A percentile compares a stretch with the other conserved stretches of the same genome.
phyloP scores from a whole-genome alignment of 2,888 invertebrate genomes.

The Eumerus sabulonum region DNA sequence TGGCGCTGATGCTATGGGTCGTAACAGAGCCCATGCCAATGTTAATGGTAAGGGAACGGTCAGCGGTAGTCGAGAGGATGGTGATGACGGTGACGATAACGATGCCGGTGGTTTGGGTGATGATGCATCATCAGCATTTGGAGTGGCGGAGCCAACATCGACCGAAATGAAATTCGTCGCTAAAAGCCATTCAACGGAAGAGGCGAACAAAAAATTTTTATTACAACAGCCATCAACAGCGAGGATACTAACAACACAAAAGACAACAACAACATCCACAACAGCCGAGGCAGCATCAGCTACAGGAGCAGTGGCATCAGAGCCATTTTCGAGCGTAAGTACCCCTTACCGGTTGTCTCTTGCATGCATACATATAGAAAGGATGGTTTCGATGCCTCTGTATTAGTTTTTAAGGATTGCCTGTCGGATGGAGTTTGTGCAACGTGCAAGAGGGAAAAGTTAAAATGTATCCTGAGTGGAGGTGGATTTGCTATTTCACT shows the following conservation, averaged over 20 bases:
- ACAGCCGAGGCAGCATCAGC: conserved; percentile 42
- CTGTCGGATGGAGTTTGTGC: conserved; percentile 40
- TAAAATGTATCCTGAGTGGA: conserved; percentile 18
- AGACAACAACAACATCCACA: conserved; percentile 36
- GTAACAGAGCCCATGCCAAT: conserved; percentile 70
- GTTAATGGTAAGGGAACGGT: conserved; percentile 75
- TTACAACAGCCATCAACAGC: conserved; percentile 61
- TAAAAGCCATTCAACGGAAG: conserved; percentile 54
- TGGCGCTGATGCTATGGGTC: conserved; percentile 3
- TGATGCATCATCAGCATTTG: conserved; percentile 56
- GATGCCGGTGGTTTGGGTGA: conserved; percentile 14
- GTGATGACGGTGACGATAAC: conserved; percentile 7
- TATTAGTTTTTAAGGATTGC: conserved; percentile 26
- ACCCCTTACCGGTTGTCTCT: conserved; percentile 11
- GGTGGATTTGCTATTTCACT: conserved; percentile 7
- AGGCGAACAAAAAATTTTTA: conserved; percentile 50
- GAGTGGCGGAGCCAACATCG: conserved; percentile 51
- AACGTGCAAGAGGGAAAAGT: conserved; percentile 15
- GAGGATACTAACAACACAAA: conserved; percentile 63
- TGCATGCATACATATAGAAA: conserved; percentile 3
- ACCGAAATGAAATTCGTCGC: conserved; percentile 60
- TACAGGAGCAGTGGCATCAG: conserved; percentile 51
- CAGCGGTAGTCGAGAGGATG: conserved; percentile 70
- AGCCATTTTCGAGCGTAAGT: conserved; percentile 58
- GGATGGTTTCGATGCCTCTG: conserved; percentile 4